Conservation (phyloP, 2,113 vertebrate species). For the Pomatostomus ruficeps region DNA sequence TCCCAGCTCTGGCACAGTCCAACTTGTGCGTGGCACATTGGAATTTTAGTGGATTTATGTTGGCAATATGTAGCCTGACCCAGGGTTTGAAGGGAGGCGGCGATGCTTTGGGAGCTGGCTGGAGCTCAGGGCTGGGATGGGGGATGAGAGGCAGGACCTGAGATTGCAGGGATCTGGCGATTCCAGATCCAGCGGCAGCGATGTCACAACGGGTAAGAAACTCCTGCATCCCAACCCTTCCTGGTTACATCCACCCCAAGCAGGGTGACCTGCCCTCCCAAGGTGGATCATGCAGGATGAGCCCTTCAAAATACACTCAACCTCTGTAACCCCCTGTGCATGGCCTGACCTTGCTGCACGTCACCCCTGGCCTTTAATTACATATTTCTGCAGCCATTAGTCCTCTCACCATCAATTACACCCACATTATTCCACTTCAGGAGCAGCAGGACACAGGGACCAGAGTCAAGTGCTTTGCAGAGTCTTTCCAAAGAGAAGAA, state of each 20-base stretch:
- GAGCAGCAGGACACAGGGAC: not conserved
- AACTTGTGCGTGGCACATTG: accelerated
- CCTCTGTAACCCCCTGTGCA: not conserved
- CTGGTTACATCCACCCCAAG: accelerated
- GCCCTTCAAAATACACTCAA: slow-evolving; percentile 16
- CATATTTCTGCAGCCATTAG: slow-evolving; percentile 12
- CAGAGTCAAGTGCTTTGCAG: not conserved
- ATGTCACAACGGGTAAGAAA: not conserved
- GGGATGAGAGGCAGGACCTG: not conserved
- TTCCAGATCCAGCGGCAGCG: not conserved
- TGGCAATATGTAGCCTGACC: not conserved
- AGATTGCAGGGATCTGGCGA: no score
- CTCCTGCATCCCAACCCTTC: no score
- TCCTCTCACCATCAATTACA: slow-evolving; percentile 4
- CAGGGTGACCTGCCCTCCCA: not conserved
- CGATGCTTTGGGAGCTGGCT: accelerated
- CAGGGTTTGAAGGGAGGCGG: not conserved
- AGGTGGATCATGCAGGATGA: not conserved
- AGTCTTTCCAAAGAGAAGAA: not conserved
- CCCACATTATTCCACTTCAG: not conserved
- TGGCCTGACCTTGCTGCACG: not conserved
- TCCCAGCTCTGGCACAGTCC: not conserved
- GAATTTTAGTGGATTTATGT: not conserved
- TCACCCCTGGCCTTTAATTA: slow-evolving; percentile 45
- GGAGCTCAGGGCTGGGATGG: not conserved